Base-by-base conservation (phyloP, 2,797 vertebrate species). In the Intellagama lesueurii region DNA sequence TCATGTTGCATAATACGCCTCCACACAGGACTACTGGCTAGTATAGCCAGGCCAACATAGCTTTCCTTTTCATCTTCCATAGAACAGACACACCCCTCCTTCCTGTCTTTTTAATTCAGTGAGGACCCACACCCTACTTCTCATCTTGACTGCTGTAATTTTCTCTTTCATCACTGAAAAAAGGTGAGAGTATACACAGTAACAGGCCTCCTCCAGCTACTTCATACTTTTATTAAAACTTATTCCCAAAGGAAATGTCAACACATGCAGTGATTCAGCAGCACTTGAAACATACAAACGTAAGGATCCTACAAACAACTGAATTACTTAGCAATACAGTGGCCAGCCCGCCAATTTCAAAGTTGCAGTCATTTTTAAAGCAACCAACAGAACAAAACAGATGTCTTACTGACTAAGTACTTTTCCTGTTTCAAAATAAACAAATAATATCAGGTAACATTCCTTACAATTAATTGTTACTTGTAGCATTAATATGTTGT, bases 361-460 rank as follows among this genome's bases (percentile, higher is more conserved):
- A 60, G 52, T 77, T 26, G 35, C 9, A 78, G 26, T 70, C 22
- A 16, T 35, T 47, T 83, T 19, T 49, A 68, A 69, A 26, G 30
- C 52, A 44, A 40, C 26, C 32, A 64, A 11, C 1, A 17, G 12
- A 76, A 85, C 12, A 30, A 60, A 32, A n/a, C 35, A 68, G 9
- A 47, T 16, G 44, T 2, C 12, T 52, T 7, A 35, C 3, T 66
- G 28, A 60, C 40, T 68, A 78, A 56, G 17, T 47, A 68, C 47
- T 19, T 56, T 16, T 40, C 73, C 60, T 3, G 26, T 72, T 89
- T 32, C 14, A 72, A 89, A 56, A 60, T 49, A 26, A 84, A 75
- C n/a, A 75, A 35, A 0, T 78, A 76, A 86, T 44, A 60, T 93
- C 93, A 92, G 87, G 90, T 92, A 93, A 93, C 85, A 64, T 44